Evolutionary conservation across 2,113 vertebrate genomes (phyloP).

Genomic region (Lonchura striata): DNA sequence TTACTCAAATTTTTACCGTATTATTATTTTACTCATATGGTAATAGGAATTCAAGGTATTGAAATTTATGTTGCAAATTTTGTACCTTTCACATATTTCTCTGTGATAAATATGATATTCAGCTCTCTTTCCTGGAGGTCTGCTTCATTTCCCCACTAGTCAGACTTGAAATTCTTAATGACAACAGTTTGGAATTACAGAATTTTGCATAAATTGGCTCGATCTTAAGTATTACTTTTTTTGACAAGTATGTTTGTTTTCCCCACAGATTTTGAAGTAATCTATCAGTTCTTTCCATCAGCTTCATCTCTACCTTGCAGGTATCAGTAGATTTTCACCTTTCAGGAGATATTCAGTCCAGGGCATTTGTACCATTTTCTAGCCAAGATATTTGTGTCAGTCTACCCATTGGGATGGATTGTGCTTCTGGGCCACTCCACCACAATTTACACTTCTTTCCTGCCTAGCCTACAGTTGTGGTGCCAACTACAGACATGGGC

Average conservation of each 20-base stretch:
- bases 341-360: background rate
- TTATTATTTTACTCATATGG: background rate
- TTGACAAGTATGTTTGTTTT: background rate
- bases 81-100: background rate
- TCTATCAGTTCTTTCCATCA: background rate
- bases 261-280: background rate
- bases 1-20: background rate
- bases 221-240: background rate
- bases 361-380: background rate
- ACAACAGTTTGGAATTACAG: background rate
- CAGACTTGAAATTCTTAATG: background rate
- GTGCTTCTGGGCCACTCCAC: background rate
- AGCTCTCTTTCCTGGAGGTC: background rate
- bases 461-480: background rate
- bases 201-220: background rate
- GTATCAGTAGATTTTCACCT: background rate
- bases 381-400: background rate
- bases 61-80: background rate
- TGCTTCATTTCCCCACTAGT: background rate
- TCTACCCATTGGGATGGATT: background rate
- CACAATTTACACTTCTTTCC: background rate
- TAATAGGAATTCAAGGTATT: background rate
- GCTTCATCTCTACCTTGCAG: background rate
- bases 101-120: background rate
- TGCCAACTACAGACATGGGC: background rate